Percentiles rank a stretch among this genome's conserved stretches.
Evolutionary conservation across 2,797 vertebrate genomes (phyloP).

Genomic region (Naso thynnoides): DNA sequence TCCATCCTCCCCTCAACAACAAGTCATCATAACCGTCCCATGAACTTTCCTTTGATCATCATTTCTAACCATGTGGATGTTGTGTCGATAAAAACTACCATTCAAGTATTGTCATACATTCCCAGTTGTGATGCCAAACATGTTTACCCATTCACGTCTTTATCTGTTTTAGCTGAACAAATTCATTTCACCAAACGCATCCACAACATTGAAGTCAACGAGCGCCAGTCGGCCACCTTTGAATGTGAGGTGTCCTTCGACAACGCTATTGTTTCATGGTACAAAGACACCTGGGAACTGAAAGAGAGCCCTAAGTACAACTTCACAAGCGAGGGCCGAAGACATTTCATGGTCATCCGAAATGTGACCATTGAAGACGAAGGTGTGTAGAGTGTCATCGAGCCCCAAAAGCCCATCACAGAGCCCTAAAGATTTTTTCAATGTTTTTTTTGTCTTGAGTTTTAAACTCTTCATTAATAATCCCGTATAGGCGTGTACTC

Average conservation of each 20-base stretch:
- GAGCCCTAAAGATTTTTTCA: constrained; percentile 46
- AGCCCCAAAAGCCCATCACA: constrained; percentile 29
- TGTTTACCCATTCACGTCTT: constrained; percentile 76
- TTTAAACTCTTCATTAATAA: constrained; percentile 77
- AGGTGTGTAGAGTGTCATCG: constrained; percentile 87
- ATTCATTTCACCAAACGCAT: constrained; percentile 99
- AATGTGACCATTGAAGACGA: constrained; percentile 97
- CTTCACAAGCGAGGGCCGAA: constrained; percentile 94
- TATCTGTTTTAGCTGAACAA: constrained; percentile 93
- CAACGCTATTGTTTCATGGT: constrained; percentile 98
- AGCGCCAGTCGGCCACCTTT: constrained; percentile 96
- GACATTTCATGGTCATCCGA: constrained; percentile 98
- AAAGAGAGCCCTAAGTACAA: constrained; percentile 96
- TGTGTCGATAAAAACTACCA: constrained; percentile 50
- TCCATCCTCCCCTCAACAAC: constrained; percentile 24
- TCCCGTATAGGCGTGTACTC: constrained; percentile 94
- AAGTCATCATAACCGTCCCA: constrained; percentile 12
- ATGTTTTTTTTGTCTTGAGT: constrained; percentile 67
- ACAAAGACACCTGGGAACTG: constrained; percentile 96
- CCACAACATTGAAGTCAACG: constrained; percentile 97
- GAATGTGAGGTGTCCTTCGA: constrained; percentile 99
- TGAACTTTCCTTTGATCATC: constrained; percentile 22
- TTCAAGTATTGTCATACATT: constrained; percentile 57
- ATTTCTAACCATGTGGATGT: constrained; percentile 68
- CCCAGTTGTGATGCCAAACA: constrained; percentile 52